phyloP scores from a whole-genome alignment of 2,888 invertebrate genomes.

The Cyaniris semiargus region DNA sequence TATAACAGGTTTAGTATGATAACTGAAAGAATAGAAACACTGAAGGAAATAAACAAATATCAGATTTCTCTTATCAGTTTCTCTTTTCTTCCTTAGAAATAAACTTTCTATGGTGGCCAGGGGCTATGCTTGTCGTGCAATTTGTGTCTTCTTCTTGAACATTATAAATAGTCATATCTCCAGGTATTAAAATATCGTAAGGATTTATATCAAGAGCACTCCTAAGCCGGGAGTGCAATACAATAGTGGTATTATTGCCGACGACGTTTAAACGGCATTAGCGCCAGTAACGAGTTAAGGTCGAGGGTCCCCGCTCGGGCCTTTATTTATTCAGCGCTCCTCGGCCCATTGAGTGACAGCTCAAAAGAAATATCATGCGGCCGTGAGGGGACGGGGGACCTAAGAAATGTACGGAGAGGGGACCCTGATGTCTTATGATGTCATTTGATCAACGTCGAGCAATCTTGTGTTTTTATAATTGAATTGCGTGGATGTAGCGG shows the following conservation, averaged over 20 bases:
- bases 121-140: too few relatives aligned
- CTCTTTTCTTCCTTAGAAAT: too few relatives aligned
- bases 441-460: conserved; percentile 48
- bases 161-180: not conserved
- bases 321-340: conserved; percentile 67
- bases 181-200: not conserved
- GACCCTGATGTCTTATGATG: conserved; percentile 47
- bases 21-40: too few relatives aligned
- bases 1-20: too few relatives aligned
- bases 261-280: conserved; percentile 25
- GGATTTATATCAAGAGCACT: conserved; percentile 11
- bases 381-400: conserved; percentile 33
- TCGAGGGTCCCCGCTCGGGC: conserved; percentile 35
- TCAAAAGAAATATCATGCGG: conserved; percentile 53
- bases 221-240: not conserved
- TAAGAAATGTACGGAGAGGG: not conserved
- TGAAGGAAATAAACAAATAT: too few relatives aligned
- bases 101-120: too few relatives aligned
- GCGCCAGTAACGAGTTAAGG: conserved; percentile 41
- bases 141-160: too few relatives aligned
- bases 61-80: too few relatives aligned
- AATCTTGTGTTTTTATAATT: conserved; percentile 32
- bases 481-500: not conserved
- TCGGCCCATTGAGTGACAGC: conserved; percentile 56
- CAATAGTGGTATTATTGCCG: conserved; percentile 25